These are phyloP conservation scores for Calameuta filiformis DNA, from an alignment of 2,888 invertebrate species.

Conservation along the genomic window DNA sequence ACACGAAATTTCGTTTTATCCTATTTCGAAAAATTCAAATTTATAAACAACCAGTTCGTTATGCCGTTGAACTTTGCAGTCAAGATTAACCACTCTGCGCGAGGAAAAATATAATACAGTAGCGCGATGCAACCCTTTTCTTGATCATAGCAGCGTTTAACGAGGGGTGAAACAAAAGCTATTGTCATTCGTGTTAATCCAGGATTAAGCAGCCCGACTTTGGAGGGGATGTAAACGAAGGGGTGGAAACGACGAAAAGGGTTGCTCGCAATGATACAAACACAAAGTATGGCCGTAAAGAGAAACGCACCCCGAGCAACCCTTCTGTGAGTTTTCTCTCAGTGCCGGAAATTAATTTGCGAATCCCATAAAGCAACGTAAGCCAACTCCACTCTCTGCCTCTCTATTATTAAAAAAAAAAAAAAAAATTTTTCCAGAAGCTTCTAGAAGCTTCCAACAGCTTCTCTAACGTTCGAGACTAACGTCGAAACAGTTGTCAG, in stretches of 20 bases:
- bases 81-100: neutral
- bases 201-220: neutral
- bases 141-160: neutral
- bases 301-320: neutral
- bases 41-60: neutral
- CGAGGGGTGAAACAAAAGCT: conserved; percentile 1
- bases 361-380: neutral
- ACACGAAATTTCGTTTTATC: neutral
- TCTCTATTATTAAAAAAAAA: neutral
- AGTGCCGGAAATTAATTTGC: neutral
- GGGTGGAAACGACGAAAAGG: neutral
- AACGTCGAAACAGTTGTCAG: too few species aligned
- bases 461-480: too few species aligned
- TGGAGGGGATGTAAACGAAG: neutral
- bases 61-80: too few species aligned
- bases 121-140: neutral
- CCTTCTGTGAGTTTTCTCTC: neutral
- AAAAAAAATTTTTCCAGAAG: too few species aligned
- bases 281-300: neutral
- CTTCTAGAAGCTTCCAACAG: too few species aligned
- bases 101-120: neutral
- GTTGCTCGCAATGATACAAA: neutral
- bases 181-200: neutral
- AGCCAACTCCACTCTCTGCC: neutral
- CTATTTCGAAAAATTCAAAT: neutral